Evolutionary conservation across 92 coral and sea anemone genomes (phyloP), one percentile per base, ranked within the genome.

Genomic region (Palythoa grandiflora): DNA sequence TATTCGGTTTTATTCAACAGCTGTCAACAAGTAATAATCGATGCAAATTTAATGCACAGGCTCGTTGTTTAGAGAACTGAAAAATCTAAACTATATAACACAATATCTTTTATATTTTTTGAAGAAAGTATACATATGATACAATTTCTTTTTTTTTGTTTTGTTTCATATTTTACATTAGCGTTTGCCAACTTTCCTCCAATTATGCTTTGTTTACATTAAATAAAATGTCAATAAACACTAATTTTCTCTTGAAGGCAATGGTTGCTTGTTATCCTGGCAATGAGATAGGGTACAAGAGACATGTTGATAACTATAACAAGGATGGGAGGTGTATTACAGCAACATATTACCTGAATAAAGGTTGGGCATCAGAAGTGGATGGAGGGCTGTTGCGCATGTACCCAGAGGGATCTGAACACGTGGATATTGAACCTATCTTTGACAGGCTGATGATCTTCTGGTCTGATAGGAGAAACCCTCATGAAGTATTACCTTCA

Each of bases 251-350:
- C 3, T 17, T 50, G 15, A 51, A 77, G 99, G 99, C 98, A 10
- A 97, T 95, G 98, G 94, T 97, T 14, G 98, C 98, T 5, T 97
- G 99, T 75, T 97, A 97, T 78, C 99, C 99, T 65, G 96, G 96
- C 5, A 89, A 80, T 38, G 98, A 96, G 2, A 86, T 93, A 17
- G 90, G 91, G 14, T 97, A 97, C 73, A 94, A 94, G 83, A 88
- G 96, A 37, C 99, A 97, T 80, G 93, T 97, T 55, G 99, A 97
- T 83, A 97, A 97, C 87, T 98, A 98, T 0, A 89, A 92, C 50
- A 91, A 95, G 88, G 99, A 97, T 92, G 99, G 99, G 8, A 95
- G 99, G 6, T 89, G 96, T 59, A 91, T 97, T 68, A 97, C 99
- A 38, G 95, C 99, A 1, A 38, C 93, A 15, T 97, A 97, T 78